phyloP scores from a whole-genome alignment of 2,888 invertebrate genomes.

The Tetrapedia diversipes region DNA sequence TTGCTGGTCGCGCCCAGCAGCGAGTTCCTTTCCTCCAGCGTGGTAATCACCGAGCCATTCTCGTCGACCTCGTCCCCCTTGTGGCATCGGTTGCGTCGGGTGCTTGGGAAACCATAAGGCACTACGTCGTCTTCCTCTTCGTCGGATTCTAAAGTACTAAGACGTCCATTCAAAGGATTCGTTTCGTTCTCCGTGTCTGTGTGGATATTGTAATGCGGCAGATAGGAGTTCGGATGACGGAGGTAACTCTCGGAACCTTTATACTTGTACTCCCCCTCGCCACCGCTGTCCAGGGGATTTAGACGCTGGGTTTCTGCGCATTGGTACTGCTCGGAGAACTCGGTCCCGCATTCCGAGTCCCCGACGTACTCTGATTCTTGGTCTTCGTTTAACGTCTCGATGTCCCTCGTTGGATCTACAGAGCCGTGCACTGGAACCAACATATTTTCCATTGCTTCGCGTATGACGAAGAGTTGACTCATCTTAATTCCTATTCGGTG shows the following conservation, averaged over 20 bases:
- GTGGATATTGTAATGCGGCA: conserved; percentile 89
- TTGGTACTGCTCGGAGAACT: conserved; percentile 84
- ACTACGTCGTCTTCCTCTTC: conserved; percentile 82
- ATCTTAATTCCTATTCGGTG: background rate
- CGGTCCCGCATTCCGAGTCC: conserved; percentile 88
- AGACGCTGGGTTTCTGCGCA: conserved; percentile 84
- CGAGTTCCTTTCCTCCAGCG: conserved; percentile 90
- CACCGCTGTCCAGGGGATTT: conserved; percentile 87
- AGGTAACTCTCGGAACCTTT: conserved; percentile 88
- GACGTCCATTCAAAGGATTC: conserved; percentile 79
- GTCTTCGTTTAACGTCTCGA: conserved; percentile 88
- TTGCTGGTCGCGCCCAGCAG: conserved; percentile 89
- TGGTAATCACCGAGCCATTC: conserved; percentile 88
- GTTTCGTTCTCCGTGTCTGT: conserved; percentile 87
- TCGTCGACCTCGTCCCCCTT: conserved; percentile 84
- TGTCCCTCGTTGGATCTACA: conserved; percentile 86
- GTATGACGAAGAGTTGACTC: background rate
- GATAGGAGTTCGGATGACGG: conserved; percentile 92
- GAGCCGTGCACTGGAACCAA: conserved; percentile 83
- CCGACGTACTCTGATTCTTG: conserved; percentile 88
- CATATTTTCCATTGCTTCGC: background rate
- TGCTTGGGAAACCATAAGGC: conserved; percentile 84
- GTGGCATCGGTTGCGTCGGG: conserved; percentile 82
- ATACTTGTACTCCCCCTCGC: conserved; percentile 85
- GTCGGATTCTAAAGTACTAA: conserved; percentile 80